These are phyloP conservation scores for Sesia apiformis DNA, from an alignment of 2,888 invertebrate genomes.

Conservation along the genomic window DNA sequence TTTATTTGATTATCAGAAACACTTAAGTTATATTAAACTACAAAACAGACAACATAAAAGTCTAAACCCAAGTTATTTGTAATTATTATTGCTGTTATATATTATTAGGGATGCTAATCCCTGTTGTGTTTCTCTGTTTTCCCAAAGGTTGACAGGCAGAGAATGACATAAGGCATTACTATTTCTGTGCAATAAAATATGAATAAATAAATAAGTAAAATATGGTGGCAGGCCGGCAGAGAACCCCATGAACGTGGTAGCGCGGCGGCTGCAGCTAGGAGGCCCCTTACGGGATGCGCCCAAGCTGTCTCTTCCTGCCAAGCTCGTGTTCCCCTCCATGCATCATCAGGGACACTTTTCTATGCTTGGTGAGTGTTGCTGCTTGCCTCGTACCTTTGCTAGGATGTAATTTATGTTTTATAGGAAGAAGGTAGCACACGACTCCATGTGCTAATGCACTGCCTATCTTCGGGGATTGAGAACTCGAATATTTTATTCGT, in stretches of 20 bases:
- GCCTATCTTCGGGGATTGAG: no score
- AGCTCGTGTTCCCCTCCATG: slow-evolving; percentile 97
- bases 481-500: no score
- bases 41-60: no score
- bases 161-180: neutral
- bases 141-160: neutral
- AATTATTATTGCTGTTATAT: no score
- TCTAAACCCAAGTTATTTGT: no score
- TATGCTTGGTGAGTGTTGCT: slow-evolving; percentile 80
- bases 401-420: no score
- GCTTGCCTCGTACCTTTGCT: neutral
- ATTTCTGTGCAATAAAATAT: neutral
- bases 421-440: no score
- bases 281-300: slow-evolving; percentile 94
- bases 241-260: slow-evolving; percentile 94
- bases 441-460: no score
- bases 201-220: neutral
- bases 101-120: no score
- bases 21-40: no score
- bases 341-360: slow-evolving; percentile 97
- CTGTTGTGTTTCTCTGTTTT: no score
- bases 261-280: slow-evolving; percentile 92
- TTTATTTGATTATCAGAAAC: no score
- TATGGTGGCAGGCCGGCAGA: slow-evolving; percentile 80
- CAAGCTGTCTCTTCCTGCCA: slow-evolving; percentile 96